Percentiles rank a stretch among this genome's conserved stretches.
Evolutionary conservation across 1,140 invertebrate species (phyloP).

Genomic region (Goniozus legneri): DNA sequence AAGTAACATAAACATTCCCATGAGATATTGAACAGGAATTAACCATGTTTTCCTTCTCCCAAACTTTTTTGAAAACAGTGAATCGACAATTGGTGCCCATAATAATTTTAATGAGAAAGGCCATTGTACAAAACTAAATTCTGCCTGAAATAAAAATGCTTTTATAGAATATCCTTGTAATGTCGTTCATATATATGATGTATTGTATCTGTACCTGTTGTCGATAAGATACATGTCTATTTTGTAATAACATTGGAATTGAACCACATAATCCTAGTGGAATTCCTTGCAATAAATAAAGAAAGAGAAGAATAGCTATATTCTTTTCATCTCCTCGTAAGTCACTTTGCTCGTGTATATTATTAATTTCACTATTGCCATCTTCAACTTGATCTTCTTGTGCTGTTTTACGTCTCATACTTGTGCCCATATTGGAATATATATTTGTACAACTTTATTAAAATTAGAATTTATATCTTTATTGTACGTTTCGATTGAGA

Average conservation of each 20-base stretch:
- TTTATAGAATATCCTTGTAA: constrained; percentile 3
- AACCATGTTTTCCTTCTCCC: constrained; percentile 97
- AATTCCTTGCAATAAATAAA: constrained; percentile 95
- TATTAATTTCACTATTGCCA: constrained; percentile 13
- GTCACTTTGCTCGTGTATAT: constrained; percentile 49
- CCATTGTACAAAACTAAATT: constrained; percentile 98
- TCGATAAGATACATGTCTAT: constrained; percentile 83
- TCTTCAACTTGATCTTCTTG: constrained; percentile 25
- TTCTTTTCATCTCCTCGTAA: constrained; percentile 71
- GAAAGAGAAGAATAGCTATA: constrained; percentile 82
- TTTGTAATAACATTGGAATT: constrained; percentile 93
- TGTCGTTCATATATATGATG: background rate
- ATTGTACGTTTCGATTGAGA: no score
- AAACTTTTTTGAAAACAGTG: constrained; percentile 76
- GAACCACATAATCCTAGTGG: constrained; percentile 90
- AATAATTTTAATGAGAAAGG: constrained; percentile 96
- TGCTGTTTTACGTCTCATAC: constrained; percentile 27
- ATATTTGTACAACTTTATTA: no score
- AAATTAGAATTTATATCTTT: no score
- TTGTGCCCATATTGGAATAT: constrained; percentile 9
- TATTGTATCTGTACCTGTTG: constrained; percentile 59
- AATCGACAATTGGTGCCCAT: constrained; percentile 98
- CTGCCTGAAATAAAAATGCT: constrained; percentile 68
- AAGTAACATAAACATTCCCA: constrained; percentile 81
- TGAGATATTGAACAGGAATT: constrained; percentile 84